Evolutionary conservation across 2,888 invertebrate species (phyloP), one percentile per base, ranked within the genome.

Genomic region (Apotomis betuletana): DNA sequence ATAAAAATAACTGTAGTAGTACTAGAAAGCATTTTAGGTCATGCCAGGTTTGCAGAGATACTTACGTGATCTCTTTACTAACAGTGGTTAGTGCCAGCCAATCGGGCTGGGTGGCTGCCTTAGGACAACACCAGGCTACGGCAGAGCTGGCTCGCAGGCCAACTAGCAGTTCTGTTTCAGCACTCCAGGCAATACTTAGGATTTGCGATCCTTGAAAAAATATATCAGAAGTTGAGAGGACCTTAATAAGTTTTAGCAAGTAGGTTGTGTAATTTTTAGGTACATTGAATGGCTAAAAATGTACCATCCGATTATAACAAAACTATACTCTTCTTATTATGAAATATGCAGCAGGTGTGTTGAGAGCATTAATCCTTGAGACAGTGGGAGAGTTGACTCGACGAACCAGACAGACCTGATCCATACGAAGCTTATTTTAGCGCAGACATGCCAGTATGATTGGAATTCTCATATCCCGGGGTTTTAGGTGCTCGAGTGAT

Each of bases 61-160:
- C 41, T 81, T 76, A 93, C 93, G 81, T 82, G 5, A 93, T 86
- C 75, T 93, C 93, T 77, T 91, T 92, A 70, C 82, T 89, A 46
- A 93, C 86, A 1, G 92, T 92, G 1, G 93, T 93, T 0, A 92
- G 81, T 36, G 87, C 78, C 4, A 91, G 82, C 91, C 92, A 92
- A 71, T 91, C 90, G 0, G 91, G 89, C 74, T 91, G 90, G 41
- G 85, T 81, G 9, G 90, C 89, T 5, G 91, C 89, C 73, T 83
- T 82, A 5, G 93, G 90, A 72, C 92, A 93, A 57, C 93, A 93
- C 91, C 93, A 94, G 5, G 92, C 92, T 0, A 93, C 90, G 0
- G 87, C 86, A 0, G 90, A 88, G 71, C 85, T 91, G 10, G 91
- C 90, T 70, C 91, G 83, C n/a, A 94, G 80, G 0, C 92, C 94